Conservation (phyloP, 2,113 vertebrate species). For the Phylloscopus trochilus region DNA sequence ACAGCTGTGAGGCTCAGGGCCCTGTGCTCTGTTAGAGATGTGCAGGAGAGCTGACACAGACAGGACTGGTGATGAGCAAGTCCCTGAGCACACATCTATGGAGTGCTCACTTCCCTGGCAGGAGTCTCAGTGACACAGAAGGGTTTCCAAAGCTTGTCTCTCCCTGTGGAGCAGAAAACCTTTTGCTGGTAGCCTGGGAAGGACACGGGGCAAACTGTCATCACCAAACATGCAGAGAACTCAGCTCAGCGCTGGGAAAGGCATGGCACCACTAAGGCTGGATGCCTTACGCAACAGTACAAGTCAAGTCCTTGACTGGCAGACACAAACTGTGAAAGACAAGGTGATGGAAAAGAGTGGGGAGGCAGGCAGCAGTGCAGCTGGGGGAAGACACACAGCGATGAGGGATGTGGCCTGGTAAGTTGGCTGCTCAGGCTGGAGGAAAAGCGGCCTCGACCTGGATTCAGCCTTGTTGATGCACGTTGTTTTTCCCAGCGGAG, state of each 20-base stretch:
- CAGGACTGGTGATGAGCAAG: background rate
- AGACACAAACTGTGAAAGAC: background rate
- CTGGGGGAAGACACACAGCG: background rate
- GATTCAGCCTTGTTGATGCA: background rate
- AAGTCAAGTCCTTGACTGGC: background rate
- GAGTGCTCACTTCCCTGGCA: background rate
- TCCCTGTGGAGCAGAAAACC: background rate
- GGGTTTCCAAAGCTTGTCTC: rapidly evolving
- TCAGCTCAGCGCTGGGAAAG: background rate
- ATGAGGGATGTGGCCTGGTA: background rate
- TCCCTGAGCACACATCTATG: background rate
- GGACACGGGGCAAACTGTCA: rapidly evolving
- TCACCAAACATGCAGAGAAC: background rate
- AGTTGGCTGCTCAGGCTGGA: background rate
- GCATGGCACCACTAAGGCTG: background rate
- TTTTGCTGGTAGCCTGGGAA: background rate
- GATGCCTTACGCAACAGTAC: background rate
- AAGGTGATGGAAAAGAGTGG: background rate
- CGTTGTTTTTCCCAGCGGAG: background rate
- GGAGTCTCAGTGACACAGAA: background rate
- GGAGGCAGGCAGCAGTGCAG: background rate
- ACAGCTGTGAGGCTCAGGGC: background rate
- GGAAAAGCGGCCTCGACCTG: background rate
- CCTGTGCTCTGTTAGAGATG: background rate
- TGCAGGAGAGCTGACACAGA: background rate